Evolutionary conservation across 2,797 vertebrate species (phyloP), one percentile per base, ranked within the genome.

Genomic region (Rhadinocentrus ornatus): DNA sequence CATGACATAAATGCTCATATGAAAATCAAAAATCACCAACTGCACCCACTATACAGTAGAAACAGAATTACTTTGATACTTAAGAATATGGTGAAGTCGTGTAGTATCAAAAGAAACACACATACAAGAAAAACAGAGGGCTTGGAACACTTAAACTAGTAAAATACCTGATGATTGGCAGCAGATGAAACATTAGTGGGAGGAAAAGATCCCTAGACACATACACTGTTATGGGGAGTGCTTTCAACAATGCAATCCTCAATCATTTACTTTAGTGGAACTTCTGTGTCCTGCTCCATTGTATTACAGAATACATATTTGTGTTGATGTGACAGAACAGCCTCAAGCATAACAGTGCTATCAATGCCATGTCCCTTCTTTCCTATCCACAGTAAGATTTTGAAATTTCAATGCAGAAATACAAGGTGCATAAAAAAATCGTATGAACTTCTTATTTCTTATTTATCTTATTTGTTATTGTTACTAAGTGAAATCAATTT

Each of bases 301-400:
- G 80, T 75, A 77, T 77, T 81, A 66, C 80, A 69, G 73, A 79
- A 91, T 69, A 71, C 44, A 75, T 68, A 5, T 69, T 83, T 85
- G 82, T 87, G 91, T 81, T 89, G 76, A 91, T 92, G 84, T 62
- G 77, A 68, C 70, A 78, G 74, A 74, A 71, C 61, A 62, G 75
- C 70, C 61, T 79, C 32, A 37, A 58, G 83, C 77, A 81, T 78
- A 77, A 80, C 73, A 83, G 69, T 41, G 71, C 80, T 64, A 76
- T 78, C 82, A 83, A 73, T 9, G 46, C 67, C 69, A 67, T 63
- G 58, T 73, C 71, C 60, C 41, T 81, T 69, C 73, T 70, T 65
- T 78, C 78, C 62, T 68, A 70, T 65, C 55, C 18, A 46, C 6
- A 46, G 41, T 46, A 82, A 70, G 79, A 62, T 68, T 73, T 61